These are phyloP conservation scores for Salmo trutta DNA, from an alignment of 2,797 vertebrate genomes.

Conservation along the genomic window DNA sequence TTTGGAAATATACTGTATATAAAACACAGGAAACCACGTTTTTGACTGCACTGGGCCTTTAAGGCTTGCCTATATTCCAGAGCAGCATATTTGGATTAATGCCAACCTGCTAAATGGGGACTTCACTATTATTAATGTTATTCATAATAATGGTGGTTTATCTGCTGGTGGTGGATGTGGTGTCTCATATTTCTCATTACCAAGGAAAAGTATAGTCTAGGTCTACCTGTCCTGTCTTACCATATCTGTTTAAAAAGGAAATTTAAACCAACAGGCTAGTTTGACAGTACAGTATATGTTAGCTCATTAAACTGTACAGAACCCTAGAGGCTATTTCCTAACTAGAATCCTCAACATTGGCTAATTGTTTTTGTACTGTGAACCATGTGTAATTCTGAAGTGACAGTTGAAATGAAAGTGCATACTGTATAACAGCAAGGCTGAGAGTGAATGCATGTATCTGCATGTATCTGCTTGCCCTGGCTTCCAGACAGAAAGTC, in stretches of 20 bases:
- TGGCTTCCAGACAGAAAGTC: slow-evolving; percentile 31
- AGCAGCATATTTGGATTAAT: not conserved
- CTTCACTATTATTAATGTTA: not conserved
- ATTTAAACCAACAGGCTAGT: no score
- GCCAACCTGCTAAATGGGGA: not conserved
- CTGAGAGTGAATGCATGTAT: slow-evolving; percentile 6
- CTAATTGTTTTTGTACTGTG: slow-evolving; percentile 26
- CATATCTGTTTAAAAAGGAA: no score
- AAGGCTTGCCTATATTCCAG: not conserved
- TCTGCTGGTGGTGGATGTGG: not conserved
- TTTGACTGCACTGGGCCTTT: no score
- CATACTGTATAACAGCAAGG: not conserved
- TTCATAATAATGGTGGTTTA: not conserved
- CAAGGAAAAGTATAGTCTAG: no score
- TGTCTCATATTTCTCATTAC: no score
- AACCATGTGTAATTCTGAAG: slow-evolving; percentile 15
- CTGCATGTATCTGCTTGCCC: slow-evolving; percentile 18
- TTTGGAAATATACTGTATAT: no score
- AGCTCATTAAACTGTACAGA: not conserved
- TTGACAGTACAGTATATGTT: not conserved
- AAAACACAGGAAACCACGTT: no score
- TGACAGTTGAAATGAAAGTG: slow-evolving; percentile 26
- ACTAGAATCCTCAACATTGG: not conserved
- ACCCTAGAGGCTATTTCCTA: slow-evolving; percentile 9
- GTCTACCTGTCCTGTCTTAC: no score